Evolutionary conservation across 1,140 invertebrate species (phyloP).

Genomic region (Drosophila miranda): DNA sequence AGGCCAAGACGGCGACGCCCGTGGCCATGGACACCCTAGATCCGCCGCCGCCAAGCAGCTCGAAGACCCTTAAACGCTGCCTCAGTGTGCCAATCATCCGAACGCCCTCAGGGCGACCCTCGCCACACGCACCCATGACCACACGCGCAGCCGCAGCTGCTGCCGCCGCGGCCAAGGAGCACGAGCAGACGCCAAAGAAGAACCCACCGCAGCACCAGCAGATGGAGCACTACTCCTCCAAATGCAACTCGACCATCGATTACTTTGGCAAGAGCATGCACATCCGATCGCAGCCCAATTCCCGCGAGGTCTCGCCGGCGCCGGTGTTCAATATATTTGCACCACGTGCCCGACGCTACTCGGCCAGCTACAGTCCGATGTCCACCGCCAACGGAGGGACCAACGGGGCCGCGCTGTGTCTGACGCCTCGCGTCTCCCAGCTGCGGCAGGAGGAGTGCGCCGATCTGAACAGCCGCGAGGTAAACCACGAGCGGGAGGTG

Average conservation of each 20-base stretch:
- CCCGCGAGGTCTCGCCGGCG: constrained; percentile 71
- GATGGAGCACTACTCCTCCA: constrained; percentile 21
- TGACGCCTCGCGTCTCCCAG: constrained; percentile 92
- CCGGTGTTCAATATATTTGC: constrained; percentile 86
- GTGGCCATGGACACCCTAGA: constrained; percentile 65
- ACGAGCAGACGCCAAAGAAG: constrained; percentile 71
- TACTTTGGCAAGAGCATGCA: constrained; percentile 65
- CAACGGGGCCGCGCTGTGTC: constrained; percentile 84
- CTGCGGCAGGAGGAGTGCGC: constrained; percentile 93
- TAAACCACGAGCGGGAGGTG: constrained; percentile 94
- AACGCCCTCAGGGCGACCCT: constrained; percentile 40
- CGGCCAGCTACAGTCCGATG: constrained; percentile 90
- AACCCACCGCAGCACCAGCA: constrained; percentile 19
- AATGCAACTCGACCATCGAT: constrained; percentile 44
- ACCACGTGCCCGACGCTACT: constrained; percentile 89
- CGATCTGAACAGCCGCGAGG: constrained; percentile 91
- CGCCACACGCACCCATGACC: constrained; percentile 61
- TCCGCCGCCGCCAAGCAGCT: constrained; percentile 71
- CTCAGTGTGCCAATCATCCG: constrained; percentile 93
- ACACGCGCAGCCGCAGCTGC: constrained; percentile 83
- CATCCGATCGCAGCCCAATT: constrained; percentile 73
- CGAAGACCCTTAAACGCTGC: constrained; percentile 88
- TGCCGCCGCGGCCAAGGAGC: constrained; percentile 59
- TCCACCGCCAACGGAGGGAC: constrained; percentile 25
- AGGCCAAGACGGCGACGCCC: constrained; percentile 14